These are phyloP conservation scores for Drosophila lacicola DNA, from an alignment of 2,888 invertebrate species.

Conservation along the genomic window DNA sequence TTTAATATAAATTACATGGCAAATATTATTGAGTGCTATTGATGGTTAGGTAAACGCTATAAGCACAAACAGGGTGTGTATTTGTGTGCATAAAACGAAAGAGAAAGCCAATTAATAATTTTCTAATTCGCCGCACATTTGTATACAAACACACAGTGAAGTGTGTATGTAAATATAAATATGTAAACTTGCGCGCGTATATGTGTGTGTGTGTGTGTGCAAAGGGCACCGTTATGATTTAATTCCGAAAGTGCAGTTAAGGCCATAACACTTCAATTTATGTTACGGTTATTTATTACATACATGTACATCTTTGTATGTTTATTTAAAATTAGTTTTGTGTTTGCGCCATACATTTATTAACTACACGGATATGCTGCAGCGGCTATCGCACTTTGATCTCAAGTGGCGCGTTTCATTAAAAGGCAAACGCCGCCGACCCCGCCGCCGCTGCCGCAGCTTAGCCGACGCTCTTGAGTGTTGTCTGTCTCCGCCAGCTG, in stretches of 20 bases:
- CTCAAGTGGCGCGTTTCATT: conserved; percentile 71
- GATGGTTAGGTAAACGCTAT: conserved; percentile 22
- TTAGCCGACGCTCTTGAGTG: conserved; percentile 26
- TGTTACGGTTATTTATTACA: conserved; percentile 18
- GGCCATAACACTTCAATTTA: conserved; percentile 27
- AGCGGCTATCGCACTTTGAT: conserved; percentile 53
- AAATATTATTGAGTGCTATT: conserved; percentile 25
- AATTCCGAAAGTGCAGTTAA: conserved; percentile 44
- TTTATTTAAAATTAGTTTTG: conserved; percentile 12
- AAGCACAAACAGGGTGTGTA: conserved; percentile 1
- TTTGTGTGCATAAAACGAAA: conserved; percentile 19
- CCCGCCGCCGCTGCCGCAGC: neutral
- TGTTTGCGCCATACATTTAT: conserved; percentile 21
- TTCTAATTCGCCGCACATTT: conserved; percentile 35
- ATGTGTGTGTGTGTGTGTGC: neutral
- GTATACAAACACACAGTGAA: conserved; percentile 17
- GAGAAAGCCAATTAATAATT: conserved; percentile 52
- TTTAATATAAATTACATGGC: conserved; percentile 35
- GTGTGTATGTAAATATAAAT: conserved; percentile 10
- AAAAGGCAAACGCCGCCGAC: conserved; percentile 36
- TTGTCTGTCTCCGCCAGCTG: conserved; percentile 32
- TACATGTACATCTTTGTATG: neutral
- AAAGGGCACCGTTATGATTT: conserved; percentile 34
- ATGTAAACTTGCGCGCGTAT: neutral
- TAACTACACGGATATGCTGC: conserved; percentile 51